Evolutionary conservation across 2,113 vertebrate species (phyloP).

Genomic region (Vidua chalybeata): DNA sequence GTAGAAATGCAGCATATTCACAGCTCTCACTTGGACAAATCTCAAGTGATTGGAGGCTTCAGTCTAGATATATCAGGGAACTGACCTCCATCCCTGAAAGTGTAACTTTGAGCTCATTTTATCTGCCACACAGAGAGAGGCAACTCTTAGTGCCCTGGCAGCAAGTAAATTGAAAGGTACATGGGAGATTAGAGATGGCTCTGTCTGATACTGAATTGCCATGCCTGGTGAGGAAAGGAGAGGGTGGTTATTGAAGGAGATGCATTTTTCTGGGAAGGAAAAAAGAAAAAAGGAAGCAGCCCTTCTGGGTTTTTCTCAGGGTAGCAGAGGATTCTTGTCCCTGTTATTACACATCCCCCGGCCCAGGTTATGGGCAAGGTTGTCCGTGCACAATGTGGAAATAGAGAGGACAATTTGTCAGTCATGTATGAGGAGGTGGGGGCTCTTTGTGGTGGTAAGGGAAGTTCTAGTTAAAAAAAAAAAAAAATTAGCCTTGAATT

Average conservation of each 20-base stretch:
- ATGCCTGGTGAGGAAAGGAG: background rate
- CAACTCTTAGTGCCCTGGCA: background rate
- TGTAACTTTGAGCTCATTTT: slow-evolving; percentile 7
- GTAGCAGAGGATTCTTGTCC: background rate
- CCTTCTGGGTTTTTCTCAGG: background rate
- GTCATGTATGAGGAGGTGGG: background rate
- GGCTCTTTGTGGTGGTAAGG: background rate
- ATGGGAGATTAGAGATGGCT: slow-evolving; percentile 26
- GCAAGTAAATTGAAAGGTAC: slow-evolving; percentile 6
- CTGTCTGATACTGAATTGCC: background rate
- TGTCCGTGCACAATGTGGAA: background rate
- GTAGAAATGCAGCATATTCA: background rate
- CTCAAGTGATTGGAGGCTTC: background rate
- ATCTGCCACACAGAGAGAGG: background rate
- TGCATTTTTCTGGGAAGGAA: background rate
- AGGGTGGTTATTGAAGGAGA: background rate
- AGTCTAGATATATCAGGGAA: background rate
- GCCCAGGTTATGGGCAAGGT: background rate
- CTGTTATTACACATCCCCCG: background rate
- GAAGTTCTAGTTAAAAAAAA: background rate
- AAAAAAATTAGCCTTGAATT: background rate
- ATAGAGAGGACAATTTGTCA: background rate
- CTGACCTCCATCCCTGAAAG: slow-evolving; percentile 37
- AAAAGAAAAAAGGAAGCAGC: background rate
- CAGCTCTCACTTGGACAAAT: background rate